A percentile compares a stretch with the other conserved stretches of the same genome.
Evolutionary conservation across 2,888 invertebrate genomes (phyloP).

Genomic region (Cerastis leucographa): DNA sequence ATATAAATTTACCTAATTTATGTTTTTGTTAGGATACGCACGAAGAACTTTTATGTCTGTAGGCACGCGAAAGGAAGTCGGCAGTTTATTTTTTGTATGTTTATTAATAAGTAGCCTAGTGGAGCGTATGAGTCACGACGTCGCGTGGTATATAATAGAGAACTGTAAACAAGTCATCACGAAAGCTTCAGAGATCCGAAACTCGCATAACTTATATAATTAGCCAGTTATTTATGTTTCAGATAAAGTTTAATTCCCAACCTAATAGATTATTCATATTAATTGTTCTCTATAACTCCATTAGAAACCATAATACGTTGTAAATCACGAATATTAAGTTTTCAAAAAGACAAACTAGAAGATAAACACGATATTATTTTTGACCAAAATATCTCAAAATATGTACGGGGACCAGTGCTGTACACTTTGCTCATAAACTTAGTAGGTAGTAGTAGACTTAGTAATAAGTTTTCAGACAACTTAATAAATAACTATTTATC

Average conservation of each 20-base stretch:
- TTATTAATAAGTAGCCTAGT: slow-evolving; percentile 84
- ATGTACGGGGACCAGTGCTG: slow-evolving; percentile 2
- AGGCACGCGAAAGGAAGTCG: slow-evolving; percentile 89
- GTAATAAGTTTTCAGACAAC: slow-evolving; percentile 76
- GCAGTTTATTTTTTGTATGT: slow-evolving; percentile 84
- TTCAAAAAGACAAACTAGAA: slow-evolving; percentile 30
- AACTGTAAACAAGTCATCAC: slow-evolving; percentile 80
- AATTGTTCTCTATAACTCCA: slow-evolving; percentile 17
- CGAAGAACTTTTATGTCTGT: slow-evolving; percentile 88
- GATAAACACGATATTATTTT: slow-evolving; percentile 22
- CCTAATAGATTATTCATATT: slow-evolving; percentile 53
- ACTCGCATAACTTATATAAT: slow-evolving; percentile 64
- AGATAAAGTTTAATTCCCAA: slow-evolving; percentile 59
- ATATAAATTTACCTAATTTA: slow-evolving; percentile 90
- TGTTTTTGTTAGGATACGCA: slow-evolving; percentile 89
- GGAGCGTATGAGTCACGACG: slow-evolving; percentile 81
- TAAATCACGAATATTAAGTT: slow-evolving; percentile 42
- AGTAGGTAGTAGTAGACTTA: slow-evolving; percentile 36
- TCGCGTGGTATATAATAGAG: slow-evolving; percentile 80
- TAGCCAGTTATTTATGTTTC: slow-evolving; percentile 49
- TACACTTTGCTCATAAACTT: slow-evolving; percentile 37
- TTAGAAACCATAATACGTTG: slow-evolving; percentile 19
- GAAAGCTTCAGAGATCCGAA: slow-evolving; percentile 72
- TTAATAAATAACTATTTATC: slow-evolving; percentile 80
- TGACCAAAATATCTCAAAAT: slow-evolving; percentile 7